Conservation (phyloP, 2,888 invertebrate species). For the Euplexia lucipara region DNA sequence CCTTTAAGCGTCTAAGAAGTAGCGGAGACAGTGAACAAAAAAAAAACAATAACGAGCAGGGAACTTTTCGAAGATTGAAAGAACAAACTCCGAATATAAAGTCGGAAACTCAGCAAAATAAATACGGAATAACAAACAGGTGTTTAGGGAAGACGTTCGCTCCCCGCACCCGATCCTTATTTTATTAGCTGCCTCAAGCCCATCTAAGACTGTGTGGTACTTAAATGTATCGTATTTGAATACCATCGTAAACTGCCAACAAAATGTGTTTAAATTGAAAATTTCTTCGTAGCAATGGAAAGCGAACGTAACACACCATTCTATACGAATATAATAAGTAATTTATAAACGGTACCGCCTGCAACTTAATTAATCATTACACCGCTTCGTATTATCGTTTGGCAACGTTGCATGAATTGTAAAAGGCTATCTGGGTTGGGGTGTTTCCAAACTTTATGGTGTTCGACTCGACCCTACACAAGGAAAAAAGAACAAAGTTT, state of each 20-base stretch:
- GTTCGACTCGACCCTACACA: slow-evolving; percentile 33
- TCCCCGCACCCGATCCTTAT: slow-evolving; percentile 63
- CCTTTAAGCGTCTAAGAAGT: slow-evolving; percentile 42
- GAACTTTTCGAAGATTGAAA: slow-evolving; percentile 58
- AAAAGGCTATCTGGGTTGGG: slow-evolving; percentile 29
- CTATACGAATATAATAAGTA: slow-evolving; percentile 45
- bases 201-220: slow-evolving; percentile 68
- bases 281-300: slow-evolving; percentile 58
- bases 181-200: slow-evolving; percentile 75
- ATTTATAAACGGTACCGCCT: slow-evolving; percentile 51
- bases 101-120: slow-evolving; percentile 58
- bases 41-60: slow-evolving; percentile 36
- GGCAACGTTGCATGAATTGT: slow-evolving; percentile 62
- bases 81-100: slow-evolving; percentile 55
- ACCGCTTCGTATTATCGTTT: slow-evolving; percentile 42
- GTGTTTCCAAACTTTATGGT: slow-evolving; percentile 48
- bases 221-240: slow-evolving; percentile 69
- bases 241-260: slow-evolving; percentile 66
- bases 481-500: slow-evolving; percentile 51
- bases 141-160: slow-evolving; percentile 69
- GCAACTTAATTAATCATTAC: slow-evolving; percentile 57
- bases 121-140: slow-evolving; percentile 73
- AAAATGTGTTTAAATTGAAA: slow-evolving; percentile 70
- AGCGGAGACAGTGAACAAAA: slow-evolving; percentile 28
- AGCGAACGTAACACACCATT: slow-evolving; percentile 32